These are phyloP conservation scores for Martes martes DNA, from an alignment of 2,113 vertebrate genomes.

Conservation along the genomic window DNA sequence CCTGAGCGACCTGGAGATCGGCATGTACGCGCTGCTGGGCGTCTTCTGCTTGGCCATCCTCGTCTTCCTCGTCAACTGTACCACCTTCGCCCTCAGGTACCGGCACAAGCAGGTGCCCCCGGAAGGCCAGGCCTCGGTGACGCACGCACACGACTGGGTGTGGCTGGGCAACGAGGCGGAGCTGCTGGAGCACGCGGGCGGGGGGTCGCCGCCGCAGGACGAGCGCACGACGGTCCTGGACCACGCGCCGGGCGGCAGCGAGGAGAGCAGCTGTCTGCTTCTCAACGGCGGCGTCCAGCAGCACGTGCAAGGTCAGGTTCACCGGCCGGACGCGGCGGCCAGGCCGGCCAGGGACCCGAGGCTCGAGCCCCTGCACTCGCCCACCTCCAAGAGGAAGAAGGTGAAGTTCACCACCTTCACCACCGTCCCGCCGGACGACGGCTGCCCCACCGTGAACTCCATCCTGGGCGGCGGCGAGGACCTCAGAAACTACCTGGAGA, in stretches of 20 bases:
- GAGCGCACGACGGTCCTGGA: constrained; percentile 91
- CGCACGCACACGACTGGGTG: constrained; percentile 98
- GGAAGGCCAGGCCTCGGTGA: constrained; percentile 90
- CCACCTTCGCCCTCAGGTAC: constrained; percentile 94
- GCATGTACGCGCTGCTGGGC: constrained; percentile 97
- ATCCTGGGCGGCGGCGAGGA: constrained; percentile 87
- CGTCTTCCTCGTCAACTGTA: constrained; percentile 97
- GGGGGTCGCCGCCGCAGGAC: constrained; percentile 84
- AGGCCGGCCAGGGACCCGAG: constrained; percentile 81
- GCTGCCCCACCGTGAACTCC: constrained; percentile 87
- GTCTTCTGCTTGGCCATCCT: constrained; percentile 98
- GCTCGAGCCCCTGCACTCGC: constrained; percentile 84
- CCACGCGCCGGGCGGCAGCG: constrained; percentile 82
- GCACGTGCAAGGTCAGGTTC: constrained; percentile 85
- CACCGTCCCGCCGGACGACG: constrained; percentile 87
- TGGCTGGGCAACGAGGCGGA: constrained; percentile 96
- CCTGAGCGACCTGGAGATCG: constrained; percentile 95
- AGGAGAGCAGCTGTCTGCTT: constrained; percentile 86
- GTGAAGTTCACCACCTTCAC: constrained; percentile 96
- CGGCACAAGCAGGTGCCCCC: constrained; percentile 94
- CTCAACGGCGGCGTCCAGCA: constrained; percentile 86
- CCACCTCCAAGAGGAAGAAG: constrained; percentile 92
- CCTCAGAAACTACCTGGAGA: constrained; percentile 90
- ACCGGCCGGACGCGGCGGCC: constrained; percentile 78
- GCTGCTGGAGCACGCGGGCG: constrained; percentile 87